Evolutionary conservation across 2,113 vertebrate genomes (phyloP).

Genomic region (Xenotilapia caudafasciata): DNA sequence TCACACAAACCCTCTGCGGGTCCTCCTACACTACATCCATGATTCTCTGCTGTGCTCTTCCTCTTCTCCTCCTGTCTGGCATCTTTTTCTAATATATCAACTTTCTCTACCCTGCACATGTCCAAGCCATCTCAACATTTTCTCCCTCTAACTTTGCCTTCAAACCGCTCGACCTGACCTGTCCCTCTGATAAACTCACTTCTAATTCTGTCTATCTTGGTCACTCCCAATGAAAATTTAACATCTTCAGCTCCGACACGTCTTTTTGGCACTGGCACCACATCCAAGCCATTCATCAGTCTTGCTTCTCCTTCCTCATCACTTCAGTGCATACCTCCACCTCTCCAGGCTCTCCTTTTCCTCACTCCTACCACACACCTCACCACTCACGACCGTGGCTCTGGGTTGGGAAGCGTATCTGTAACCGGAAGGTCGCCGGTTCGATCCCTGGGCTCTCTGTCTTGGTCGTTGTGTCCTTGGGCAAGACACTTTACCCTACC

Average conservation of each 20-base stretch:
- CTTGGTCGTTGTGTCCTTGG: too few species aligned
- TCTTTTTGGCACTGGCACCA: background rate
- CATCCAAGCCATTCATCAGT: background rate
- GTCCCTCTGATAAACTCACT: background rate
- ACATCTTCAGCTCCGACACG: background rate
- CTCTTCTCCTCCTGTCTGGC: background rate
- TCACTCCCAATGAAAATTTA: background rate
- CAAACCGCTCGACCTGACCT: background rate
- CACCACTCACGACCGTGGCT: too few species aligned
- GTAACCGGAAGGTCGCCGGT: too few species aligned
- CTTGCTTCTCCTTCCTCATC: background rate
- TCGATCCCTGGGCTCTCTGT: too few species aligned
- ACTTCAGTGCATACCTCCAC: background rate
- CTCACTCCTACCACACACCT: background rate
- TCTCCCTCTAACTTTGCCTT: background rate
- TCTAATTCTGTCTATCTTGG: background rate
- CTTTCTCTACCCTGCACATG: background rate
- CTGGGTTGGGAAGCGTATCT: too few species aligned
- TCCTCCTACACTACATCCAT: background rate
- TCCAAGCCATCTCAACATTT: background rate
- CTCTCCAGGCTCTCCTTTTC: background rate
- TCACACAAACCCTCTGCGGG: background rate
- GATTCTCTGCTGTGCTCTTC: background rate
- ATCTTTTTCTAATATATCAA: background rate
- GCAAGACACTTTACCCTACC: too few species aligned